These are phyloP conservation scores for Phrynosoma platyrhinos DNA, from an alignment of 2,113 vertebrate genomes.

Conservation along the genomic window DNA sequence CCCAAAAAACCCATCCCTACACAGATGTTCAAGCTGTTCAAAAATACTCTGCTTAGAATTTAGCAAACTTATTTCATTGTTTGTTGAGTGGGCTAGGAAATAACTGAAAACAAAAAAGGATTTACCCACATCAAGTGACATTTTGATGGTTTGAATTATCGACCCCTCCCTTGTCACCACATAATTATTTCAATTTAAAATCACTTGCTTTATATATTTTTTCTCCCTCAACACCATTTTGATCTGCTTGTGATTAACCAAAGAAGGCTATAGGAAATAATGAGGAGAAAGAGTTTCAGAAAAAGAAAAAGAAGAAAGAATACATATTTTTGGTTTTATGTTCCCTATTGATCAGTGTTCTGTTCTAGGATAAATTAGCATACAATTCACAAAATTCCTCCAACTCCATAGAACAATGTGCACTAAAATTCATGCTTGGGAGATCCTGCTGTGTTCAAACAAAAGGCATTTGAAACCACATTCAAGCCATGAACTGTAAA, in stretches of 20 bases:
- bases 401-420: neutral
- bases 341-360: neutral
- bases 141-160: neutral
- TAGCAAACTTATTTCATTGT: neutral
- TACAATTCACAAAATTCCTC: neutral
- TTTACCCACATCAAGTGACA: slow-evolving; percentile 16
- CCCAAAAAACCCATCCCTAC: neutral
- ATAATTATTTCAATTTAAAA: slow-evolving; percentile 26
- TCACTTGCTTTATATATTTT: neutral
- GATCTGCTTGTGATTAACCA: slow-evolving; percentile 9
- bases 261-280: neutral
- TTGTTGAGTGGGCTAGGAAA: neutral
- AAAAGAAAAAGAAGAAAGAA: neutral
- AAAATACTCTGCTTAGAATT: slow-evolving; percentile 4
- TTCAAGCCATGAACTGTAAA: neutral
- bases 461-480: neutral
- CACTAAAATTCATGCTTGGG: neutral
- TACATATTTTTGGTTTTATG: neutral
- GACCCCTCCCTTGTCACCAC: neutral
- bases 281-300: slow-evolving; percentile 4
- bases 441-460: neutral
- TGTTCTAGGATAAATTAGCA: neutral
- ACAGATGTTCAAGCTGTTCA: neutral
- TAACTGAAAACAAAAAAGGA: slow-evolving; percentile 17
- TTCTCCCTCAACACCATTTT: neutral